Conservation (phyloP, 2,797 vertebrate genomes). For the Sebastes goodei region DNA sequence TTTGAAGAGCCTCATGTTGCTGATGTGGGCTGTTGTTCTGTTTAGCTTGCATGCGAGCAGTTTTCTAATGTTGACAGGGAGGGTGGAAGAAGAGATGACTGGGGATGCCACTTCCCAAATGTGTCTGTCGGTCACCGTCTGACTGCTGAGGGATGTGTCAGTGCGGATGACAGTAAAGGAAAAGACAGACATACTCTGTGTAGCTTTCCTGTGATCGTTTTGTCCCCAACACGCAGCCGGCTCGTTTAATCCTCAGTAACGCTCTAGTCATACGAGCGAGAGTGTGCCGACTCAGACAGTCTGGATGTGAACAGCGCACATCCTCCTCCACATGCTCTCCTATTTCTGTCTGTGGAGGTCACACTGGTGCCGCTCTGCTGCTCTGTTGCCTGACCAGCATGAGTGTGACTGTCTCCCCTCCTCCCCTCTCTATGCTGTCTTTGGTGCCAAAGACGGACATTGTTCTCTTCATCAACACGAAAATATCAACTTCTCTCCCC, state of each 20-base stretch:
- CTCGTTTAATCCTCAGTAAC: slow-evolving; percentile 40
- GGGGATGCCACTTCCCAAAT: slow-evolving; percentile 8
- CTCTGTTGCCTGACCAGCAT: slow-evolving; percentile 44
- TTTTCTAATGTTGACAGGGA: slow-evolving; percentile 12
- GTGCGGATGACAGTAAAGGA: not conserved
- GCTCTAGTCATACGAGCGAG: slow-evolving; percentile 45
- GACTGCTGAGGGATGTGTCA: not conserved
- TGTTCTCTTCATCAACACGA: slow-evolving; percentile 45
- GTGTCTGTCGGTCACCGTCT: not conserved
- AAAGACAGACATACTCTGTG: not conserved
- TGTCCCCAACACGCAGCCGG: slow-evolving; percentile 5
- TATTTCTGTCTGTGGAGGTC: slow-evolving; percentile 60
- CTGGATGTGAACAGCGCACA: slow-evolving; percentile 34
- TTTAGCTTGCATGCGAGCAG: not conserved
- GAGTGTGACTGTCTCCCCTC: slow-evolving; percentile 38
- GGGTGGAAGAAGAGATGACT: not conserved
- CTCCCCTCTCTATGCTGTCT: not conserved
- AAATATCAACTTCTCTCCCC: slow-evolving; percentile 44
- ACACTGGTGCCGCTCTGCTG: slow-evolving; percentile 34
- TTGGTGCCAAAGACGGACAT: slow-evolving; percentile 56
- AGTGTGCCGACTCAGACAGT: slow-evolving; percentile 25
- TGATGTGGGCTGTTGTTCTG: slow-evolving; percentile 23
- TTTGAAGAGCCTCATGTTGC: slow-evolving; percentile 9
- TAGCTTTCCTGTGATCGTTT: slow-evolving; percentile 14
- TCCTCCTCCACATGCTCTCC: slow-evolving; percentile 46